Evolutionary conservation across 2,888 invertebrate species (phyloP).

Genomic region (Sesia apiformis): DNA sequence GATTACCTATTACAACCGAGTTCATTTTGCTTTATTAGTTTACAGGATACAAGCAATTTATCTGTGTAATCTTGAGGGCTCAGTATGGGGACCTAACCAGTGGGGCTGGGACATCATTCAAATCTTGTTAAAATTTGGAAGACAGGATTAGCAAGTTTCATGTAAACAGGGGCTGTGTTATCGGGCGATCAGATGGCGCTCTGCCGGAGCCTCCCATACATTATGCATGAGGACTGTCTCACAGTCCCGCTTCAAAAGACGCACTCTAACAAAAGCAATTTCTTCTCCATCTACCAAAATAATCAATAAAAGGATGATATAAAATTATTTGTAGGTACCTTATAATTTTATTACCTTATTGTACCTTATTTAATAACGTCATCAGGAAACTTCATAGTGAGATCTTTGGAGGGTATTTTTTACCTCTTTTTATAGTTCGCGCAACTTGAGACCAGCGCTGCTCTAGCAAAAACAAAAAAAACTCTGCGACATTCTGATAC

Average conservation of each 20-base stretch:
- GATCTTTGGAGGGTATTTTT: constrained; percentile 2
- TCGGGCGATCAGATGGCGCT: constrained; percentile 54
- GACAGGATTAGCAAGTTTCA: constrained; percentile 51
- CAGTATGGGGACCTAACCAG: constrained; percentile 13
- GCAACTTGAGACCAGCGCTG: background rate
- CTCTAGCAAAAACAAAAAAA: background rate
- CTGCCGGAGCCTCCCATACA: constrained; percentile 36
- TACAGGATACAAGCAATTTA: constrained; percentile 22
- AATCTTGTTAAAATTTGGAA: constrained; percentile 58
- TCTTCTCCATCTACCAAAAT: background rate
- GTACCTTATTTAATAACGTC: too few species aligned
- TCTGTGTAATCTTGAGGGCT: constrained; percentile 30
- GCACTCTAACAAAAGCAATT: constrained; percentile 4
- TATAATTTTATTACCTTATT: too few species aligned
- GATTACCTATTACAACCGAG: too few species aligned
- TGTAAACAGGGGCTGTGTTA: constrained; percentile 58
- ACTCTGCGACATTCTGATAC: background rate
- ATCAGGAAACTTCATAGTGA: background rate
- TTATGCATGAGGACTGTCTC: constrained; percentile 45
- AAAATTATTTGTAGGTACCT: background rate
- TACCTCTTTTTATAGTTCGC: constrained; percentile 6
- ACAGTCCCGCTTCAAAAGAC: constrained; percentile 22
- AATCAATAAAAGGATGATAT: background rate
- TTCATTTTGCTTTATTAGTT: too few species aligned
- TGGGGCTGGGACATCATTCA: constrained; percentile 38